Evolutionary conservation across 1,140 invertebrate species (phyloP).

Genomic region (Aphis gossypii): DNA sequence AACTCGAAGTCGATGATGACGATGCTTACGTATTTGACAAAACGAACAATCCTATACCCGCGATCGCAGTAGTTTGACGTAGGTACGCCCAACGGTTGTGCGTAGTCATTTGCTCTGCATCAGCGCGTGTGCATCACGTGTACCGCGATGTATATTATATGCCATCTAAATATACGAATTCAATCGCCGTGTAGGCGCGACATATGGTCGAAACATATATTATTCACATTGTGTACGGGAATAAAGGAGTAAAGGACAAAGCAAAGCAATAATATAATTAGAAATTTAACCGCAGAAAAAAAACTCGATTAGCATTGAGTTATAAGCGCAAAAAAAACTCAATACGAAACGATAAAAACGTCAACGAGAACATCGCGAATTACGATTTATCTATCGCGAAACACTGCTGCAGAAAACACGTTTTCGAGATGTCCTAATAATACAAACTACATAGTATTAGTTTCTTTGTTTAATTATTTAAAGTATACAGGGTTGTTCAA

Average conservation of each 20-base stretch:
- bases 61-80: neutral
- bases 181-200: neutral
- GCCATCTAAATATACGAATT: neutral
- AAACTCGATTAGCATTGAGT: neutral
- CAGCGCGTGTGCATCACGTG: neutral
- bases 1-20: neutral
- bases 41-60: neutral
- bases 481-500: neutral
- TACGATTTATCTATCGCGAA: neutral
- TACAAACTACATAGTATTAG: neutral
- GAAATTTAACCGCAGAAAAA: neutral
- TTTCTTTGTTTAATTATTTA: neutral
- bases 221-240: neutral
- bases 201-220: neutral
- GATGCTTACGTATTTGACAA: neutral
- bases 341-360: constrained; percentile 7
- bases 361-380: neutral
- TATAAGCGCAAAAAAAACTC: neutral
- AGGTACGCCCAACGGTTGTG: neutral
- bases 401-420: neutral
- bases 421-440: neutral
- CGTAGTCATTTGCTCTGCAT: neutral
- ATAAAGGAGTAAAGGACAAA: constrained; percentile 3
- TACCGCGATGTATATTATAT: neutral
- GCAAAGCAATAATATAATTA: constrained; percentile 13